Evolutionary conservation across 1,140 invertebrate genomes (phyloP).

Genomic region (Micrasema minimum): DNA sequence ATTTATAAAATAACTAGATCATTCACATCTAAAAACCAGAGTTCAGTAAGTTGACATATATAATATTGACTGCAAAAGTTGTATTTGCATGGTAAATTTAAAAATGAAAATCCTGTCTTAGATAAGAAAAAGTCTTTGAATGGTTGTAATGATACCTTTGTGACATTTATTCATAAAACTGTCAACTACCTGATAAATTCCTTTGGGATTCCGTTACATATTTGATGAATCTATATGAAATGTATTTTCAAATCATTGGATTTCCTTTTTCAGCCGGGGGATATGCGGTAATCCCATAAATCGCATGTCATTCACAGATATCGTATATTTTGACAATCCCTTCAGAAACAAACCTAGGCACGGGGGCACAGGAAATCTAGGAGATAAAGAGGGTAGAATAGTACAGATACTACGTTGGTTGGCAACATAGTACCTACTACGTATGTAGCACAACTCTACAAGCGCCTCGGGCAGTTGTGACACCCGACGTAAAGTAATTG

Average conservation of each 20-base stretch:
- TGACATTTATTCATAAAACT: slow-evolving; percentile 32
- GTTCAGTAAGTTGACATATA: no score
- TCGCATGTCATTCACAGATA: slow-evolving; percentile 31
- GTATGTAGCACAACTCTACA: not conserved
- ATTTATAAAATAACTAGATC: no score
- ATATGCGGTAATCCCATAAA: slow-evolving; percentile 29
- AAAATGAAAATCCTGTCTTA: no score
- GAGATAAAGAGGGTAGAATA: slow-evolving; percentile 29
- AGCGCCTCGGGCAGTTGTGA: slow-evolving; percentile 35
- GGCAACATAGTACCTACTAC: not conserved
- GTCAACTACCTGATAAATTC: slow-evolving; percentile 12
- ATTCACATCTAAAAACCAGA: no score
- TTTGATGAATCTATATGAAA: slow-evolving; percentile 32
- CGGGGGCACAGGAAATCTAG: slow-evolving; percentile 22
- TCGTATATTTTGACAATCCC: slow-evolving; percentile 27
- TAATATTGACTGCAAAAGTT: no score
- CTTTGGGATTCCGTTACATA: not conserved
- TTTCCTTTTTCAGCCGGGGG: slow-evolving; percentile 14
- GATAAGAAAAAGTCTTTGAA: no score
- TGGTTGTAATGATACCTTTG: not conserved
- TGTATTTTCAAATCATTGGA: slow-evolving; percentile 28
- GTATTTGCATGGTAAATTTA: no score
- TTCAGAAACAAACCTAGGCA: slow-evolving; percentile 35
- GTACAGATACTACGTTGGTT: not conserved
- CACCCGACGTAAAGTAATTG: slow-evolving; percentile 38